A percentile compares a stretch with the other conserved stretches of the same genome.
Conservation (phyloP, 2,113 vertebrate genomes). For the Paramisgurnus dabryanus region DNA sequence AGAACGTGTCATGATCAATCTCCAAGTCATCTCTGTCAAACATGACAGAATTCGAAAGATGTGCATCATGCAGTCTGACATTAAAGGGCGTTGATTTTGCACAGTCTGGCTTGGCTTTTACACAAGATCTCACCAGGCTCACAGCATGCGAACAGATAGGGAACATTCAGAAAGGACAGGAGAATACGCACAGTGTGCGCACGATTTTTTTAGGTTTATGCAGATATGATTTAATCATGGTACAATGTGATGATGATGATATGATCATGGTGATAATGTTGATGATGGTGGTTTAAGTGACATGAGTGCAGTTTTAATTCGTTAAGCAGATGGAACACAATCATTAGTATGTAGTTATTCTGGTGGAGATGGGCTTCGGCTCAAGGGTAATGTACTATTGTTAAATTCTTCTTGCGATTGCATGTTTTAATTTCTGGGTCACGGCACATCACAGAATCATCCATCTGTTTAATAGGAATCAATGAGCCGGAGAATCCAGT, state of each 20-base stretch:
- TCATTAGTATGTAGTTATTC: conserved; percentile 41
- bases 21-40: too few species aligned
- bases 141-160: too few species aligned
- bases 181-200: background rate
- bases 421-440: conserved; percentile 13
- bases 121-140: too few species aligned
- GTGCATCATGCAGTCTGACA: too few species aligned
- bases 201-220: background rate
- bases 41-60: too few species aligned
- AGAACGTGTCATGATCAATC: too few species aligned
- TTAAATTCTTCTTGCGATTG: background rate
- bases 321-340: conserved; percentile 19
- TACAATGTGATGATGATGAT: background rate
- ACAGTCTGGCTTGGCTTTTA: too few species aligned
- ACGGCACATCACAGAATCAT: conserved; percentile 1
- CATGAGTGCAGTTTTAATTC: conserved; percentile 14
- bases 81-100: too few species aligned
- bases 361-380: conserved; percentile 44
- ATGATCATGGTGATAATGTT: background rate
- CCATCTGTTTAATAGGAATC: background rate
- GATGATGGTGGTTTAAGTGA: conserved; percentile 18
- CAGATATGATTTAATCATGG: background rate
- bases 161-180: background rate
- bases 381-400: conserved; percentile 46
- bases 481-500: too few species aligned